Percentiles rank a stretch among this genome's conserved stretches.
phyloP scores from a whole-genome alignment of 2,888 invertebrate genomes.

The Leptinotarsa haldemani region DNA sequence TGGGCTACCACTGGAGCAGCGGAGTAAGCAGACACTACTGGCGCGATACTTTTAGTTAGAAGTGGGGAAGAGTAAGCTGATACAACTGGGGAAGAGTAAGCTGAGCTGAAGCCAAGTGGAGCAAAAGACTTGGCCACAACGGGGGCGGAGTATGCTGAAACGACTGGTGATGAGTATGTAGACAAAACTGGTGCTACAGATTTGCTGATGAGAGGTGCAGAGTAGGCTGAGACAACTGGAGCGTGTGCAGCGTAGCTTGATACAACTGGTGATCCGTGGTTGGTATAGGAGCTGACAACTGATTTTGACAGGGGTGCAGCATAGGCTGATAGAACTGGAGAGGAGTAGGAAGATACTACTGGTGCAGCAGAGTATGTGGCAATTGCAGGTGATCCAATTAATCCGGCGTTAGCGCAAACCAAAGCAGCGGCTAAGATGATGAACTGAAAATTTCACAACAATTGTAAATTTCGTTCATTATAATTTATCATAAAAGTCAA shows the following conservation, averaged over 20 bases:
- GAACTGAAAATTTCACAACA: conserved; percentile 62
- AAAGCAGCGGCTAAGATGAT: conserved; percentile 71
- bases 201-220: conserved; percentile 48
- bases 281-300: conserved; percentile 17
- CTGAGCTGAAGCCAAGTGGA: background rate
- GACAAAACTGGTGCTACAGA: conserved; percentile 43
- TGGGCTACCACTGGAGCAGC: conserved; percentile 25
- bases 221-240: conserved; percentile 48
- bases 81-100: conserved; percentile 50
- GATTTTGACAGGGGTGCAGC: conserved; percentile 30
- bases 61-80: conserved; percentile 71
- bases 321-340: conserved; percentile 18
- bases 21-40: conserved; percentile 28
- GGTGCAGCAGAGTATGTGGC: conserved; percentile 60
- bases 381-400: conserved; percentile 60
- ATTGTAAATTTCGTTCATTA: background rate
- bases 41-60: conserved; percentile 10
- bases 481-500: background rate
- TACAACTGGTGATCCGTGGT: conserved; percentile 49
- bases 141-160: conserved; percentile 52
- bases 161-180: conserved; percentile 37
- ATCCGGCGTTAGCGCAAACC: conserved; percentile 73
- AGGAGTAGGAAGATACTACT: conserved; percentile 57
- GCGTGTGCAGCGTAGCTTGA: conserved; percentile 30
- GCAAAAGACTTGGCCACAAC: conserved; percentile 50